Conservation (phyloP, 2,888 invertebrate genomes). For the Drosophila demipolita region DNA sequence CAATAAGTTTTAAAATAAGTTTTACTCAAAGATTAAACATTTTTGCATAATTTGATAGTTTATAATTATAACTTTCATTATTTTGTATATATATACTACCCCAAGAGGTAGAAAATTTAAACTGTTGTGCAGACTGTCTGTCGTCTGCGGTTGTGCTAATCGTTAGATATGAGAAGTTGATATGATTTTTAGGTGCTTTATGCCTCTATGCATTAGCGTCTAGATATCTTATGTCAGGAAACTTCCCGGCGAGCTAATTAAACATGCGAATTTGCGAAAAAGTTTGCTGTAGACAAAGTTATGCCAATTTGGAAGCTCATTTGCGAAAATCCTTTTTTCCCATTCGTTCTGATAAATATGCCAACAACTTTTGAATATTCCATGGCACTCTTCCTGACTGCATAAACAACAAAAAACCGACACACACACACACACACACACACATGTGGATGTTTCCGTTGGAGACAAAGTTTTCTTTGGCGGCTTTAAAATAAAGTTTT, state of each 20-base stretch:
- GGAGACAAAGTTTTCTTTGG: constrained; percentile 77
- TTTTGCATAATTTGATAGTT: background rate
- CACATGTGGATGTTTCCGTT: constrained; percentile 51
- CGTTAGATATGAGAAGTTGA: background rate
- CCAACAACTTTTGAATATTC: constrained; percentile 67
- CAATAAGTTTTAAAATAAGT: background rate
- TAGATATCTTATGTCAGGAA: constrained; percentile 21
- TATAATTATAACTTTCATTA: background rate
- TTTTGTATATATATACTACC: background rate
- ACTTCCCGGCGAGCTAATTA: constrained; percentile 60
- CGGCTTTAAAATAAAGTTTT: constrained; percentile 79
- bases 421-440: background rate
- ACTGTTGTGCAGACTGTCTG: background rate
- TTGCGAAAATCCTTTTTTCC: constrained; percentile 62
- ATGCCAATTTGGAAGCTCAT: constrained; percentile 73
- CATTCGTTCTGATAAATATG: constrained; percentile 73
- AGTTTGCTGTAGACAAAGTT: constrained; percentile 53
- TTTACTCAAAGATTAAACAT: background rate
- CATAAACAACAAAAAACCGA: constrained; percentile 34
- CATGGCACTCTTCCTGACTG: constrained; percentile 39
- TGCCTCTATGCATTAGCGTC: constrained; percentile 19
- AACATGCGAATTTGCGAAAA: constrained; percentile 49
- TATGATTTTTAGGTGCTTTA: background rate
- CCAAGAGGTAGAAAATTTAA: background rate
- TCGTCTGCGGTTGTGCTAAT: background rate